A percentile compares a stretch with the other conserved stretches of the same genome.
phyloP scores from a whole-genome alignment of 2,113 vertebrate species.

The Phocoena sinus region DNA sequence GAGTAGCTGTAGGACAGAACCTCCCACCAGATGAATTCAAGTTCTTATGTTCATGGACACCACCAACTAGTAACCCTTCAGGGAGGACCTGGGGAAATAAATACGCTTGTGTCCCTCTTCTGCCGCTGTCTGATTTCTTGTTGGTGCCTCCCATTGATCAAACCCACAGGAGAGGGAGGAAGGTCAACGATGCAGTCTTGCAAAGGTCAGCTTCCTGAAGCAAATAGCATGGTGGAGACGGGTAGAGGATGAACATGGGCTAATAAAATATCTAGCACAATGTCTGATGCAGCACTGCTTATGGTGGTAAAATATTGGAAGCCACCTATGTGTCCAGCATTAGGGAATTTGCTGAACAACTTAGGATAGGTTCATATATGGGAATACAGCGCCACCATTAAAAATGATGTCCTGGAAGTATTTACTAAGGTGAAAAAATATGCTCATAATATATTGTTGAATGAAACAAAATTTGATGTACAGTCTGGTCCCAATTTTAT shows the following conservation, averaged over 20 bases:
- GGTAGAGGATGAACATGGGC: not conserved
- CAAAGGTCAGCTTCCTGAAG: not conserved
- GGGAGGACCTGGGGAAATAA: not conserved
- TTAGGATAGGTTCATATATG: not conserved
- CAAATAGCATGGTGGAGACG: not conserved
- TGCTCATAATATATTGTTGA: not conserved
- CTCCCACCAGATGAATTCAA: not conserved
- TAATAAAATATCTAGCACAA: not conserved
- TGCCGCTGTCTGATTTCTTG: not conserved
- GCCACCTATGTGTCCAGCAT: not conserved
- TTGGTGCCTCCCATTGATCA: not conserved
- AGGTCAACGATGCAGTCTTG: not conserved
- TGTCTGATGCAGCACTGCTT: not conserved
- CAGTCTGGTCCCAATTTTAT: not conserved
- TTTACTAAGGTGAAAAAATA: constrained; percentile 18
- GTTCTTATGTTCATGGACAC: not conserved
- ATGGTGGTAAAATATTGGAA: not conserved
- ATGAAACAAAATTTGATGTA: not conserved
- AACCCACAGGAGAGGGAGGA: not conserved
- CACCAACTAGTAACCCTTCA: not conserved
- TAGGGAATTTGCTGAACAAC: not conserved
- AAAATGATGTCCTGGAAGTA: not conserved
- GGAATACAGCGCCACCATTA: not conserved
- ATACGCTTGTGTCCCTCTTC: not conserved
- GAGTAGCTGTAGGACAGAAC: not conserved